Percentiles rank a stretch among this genome's conserved stretches.
These are phyloP conservation scores for Dasyprocta punctata DNA, from an alignment of 2,113 vertebrate genomes.

Conservation along the genomic window DNA sequence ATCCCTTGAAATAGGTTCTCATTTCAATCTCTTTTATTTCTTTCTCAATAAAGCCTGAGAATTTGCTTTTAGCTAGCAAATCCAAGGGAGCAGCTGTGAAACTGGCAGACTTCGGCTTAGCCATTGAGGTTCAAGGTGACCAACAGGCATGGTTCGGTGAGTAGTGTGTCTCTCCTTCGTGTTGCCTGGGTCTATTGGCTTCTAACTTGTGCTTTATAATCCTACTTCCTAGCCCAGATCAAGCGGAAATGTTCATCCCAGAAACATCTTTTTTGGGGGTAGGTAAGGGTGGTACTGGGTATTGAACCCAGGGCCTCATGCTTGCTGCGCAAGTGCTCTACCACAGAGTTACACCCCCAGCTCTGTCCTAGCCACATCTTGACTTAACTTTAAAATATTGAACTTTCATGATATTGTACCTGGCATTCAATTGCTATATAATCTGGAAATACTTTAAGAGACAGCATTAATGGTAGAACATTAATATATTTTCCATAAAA, in stretches of 20 bases:
- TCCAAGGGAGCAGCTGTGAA: slow-evolving; percentile 98
- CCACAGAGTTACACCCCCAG: neutral
- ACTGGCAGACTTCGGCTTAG: slow-evolving; percentile 97
- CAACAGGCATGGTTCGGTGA: slow-evolving; percentile 99
- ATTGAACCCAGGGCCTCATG: neutral
- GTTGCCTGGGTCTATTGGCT: neutral
- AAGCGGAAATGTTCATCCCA: neutral
- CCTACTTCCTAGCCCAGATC: neutral
- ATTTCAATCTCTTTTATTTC: slow-evolving; percentile 66
- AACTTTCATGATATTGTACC: neutral
- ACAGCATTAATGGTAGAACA: neutral
- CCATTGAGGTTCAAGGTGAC: slow-evolving; percentile 98
- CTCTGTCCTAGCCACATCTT: neutral
- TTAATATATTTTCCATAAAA: neutral
- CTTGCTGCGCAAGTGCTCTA: neutral
- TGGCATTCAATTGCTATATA: neutral
- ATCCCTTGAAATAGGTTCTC: slow-evolving; percentile 75
- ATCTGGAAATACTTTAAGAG: neutral
- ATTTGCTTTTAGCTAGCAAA: slow-evolving; percentile 98
- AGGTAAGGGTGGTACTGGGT: neutral
- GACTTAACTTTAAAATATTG: neutral
- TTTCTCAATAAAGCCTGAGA: slow-evolving; percentile 90
- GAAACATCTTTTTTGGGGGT: neutral
- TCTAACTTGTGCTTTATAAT: neutral
- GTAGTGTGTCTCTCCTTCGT: slow-evolving; percentile 76